Evolutionary conservation across 2,888 invertebrate genomes (phyloP).

Genomic region (Thymelicus lineola): DNA sequence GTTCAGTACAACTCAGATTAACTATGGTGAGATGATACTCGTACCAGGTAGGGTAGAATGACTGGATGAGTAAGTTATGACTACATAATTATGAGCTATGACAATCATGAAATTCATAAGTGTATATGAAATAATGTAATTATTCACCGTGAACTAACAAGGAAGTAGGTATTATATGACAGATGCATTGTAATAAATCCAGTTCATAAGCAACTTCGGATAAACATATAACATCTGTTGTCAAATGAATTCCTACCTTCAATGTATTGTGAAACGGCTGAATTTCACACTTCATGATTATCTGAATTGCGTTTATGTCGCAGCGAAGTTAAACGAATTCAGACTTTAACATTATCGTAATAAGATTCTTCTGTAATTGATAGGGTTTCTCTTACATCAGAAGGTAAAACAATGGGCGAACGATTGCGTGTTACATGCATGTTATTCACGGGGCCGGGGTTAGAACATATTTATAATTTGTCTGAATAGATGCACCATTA

Average conservation of each 20-base stretch:
- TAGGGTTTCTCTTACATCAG: constrained; percentile 5
- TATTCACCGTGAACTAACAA: not conserved
- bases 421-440: constrained; percentile 19
- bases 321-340: not conserved
- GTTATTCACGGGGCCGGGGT: constrained; percentile 29
- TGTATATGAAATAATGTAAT: not conserved
- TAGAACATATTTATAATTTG: not conserved
- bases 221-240: not conserved
- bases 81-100: too few species aligned
- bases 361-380: not conserved
- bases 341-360: not conserved
- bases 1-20: too few species aligned
- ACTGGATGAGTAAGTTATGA: too few species aligned
- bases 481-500: not conserved
- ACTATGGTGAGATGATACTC: too few species aligned
- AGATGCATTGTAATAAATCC: constrained; percentile 27
- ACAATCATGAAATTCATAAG: too few species aligned
- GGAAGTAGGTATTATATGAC: constrained; percentile 21
- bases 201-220: constrained; percentile 1
- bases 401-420: constrained; percentile 24
- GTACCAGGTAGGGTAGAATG: too few species aligned
- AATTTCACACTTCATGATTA: not conserved
- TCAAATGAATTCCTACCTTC: constrained; percentile 1
- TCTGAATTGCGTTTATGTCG: not conserved
- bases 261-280: not conserved